Conservation (phyloP, 2,888 invertebrate species). For the Steromphala cineraria region DNA sequence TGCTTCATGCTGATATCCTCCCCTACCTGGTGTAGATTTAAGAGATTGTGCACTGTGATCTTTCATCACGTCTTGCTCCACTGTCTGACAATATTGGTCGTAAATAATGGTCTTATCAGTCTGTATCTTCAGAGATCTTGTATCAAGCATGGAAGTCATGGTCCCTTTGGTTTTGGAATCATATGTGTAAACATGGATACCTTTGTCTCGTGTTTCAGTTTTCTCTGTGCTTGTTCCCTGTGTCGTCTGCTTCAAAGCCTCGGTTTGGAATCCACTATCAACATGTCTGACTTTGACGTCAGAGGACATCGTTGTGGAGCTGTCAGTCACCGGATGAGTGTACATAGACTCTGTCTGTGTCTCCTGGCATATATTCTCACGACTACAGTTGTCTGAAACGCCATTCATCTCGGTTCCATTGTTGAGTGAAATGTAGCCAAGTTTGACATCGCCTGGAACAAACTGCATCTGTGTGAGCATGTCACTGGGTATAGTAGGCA, state of each 20-base stretch:
- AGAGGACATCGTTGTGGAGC: slow-evolving; percentile 27
- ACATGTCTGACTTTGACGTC: slow-evolving; percentile 16
- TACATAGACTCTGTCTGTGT: neutral
- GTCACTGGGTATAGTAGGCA: slow-evolving; percentile 57
- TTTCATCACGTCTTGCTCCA: neutral
- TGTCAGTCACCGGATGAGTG: slow-evolving; percentile 16
- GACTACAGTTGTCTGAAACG: slow-evolving; percentile 34
- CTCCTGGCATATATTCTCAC: slow-evolving; percentile 22
- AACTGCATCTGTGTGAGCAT: slow-evolving; percentile 59
- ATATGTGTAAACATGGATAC: slow-evolving; percentile 4
- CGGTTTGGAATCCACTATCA: slow-evolving; percentile 32
- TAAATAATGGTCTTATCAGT: slow-evolving; percentile 29
- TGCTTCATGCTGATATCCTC: neutral
- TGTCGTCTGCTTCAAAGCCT: neutral
- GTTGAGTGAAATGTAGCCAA: slow-evolving; percentile 55
- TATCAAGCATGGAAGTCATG: slow-evolving; percentile 38
- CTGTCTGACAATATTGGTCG: slow-evolving; percentile 12
- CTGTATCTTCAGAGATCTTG: slow-evolving; percentile 37
- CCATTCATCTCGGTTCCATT: slow-evolving; percentile 29
- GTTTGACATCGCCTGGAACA: slow-evolving; percentile 65
- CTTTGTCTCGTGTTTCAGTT: slow-evolving; percentile 28
- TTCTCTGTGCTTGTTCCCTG: slow-evolving; percentile 25
- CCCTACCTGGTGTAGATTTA: neutral
- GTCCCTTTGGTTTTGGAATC: slow-evolving; percentile 40
- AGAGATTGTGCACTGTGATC: slow-evolving; percentile 23